A percentile compares a stretch with the other conserved stretches of the same genome.
Conservation (phyloP, 2,888 invertebrate species). For the Dryadula phaetusa region DNA sequence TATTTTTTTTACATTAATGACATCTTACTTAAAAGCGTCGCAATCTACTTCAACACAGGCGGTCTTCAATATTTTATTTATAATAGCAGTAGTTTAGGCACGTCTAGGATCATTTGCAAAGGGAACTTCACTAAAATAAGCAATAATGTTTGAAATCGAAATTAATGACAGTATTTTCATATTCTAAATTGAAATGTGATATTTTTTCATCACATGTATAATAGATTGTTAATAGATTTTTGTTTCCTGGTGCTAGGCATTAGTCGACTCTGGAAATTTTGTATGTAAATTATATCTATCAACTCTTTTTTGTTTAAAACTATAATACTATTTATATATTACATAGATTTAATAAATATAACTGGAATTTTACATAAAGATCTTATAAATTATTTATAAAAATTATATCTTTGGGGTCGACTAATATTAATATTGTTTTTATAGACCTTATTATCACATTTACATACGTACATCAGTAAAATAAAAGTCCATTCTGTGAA, state of each 20-base stretch:
- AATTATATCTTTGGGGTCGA: not conserved
- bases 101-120: conserved; percentile 66
- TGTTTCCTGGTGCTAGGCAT: conserved; percentile 30
- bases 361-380: not conserved
- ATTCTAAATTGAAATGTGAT: conserved; percentile 78
- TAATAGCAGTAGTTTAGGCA: conserved; percentile 70
- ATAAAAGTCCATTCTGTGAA: not conserved
- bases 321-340: conserved; percentile 1
- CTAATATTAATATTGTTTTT: conserved; percentile 14
- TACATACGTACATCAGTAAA: not conserved
- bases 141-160: conserved; percentile 65
- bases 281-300: not conserved
- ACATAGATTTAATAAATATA: conserved; percentile 1
- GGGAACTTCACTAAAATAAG: conserved; percentile 61
- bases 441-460: conserved; percentile 4
- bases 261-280: conserved; percentile 18
- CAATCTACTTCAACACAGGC: conserved; percentile 4
- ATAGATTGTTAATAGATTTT: conserved; percentile 24
- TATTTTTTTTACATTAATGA: too few relatives aligned
- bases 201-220: conserved; percentile 65
- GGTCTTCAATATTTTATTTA: conserved; percentile 57
- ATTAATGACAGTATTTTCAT: conserved; percentile 69
- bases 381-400: not conserved
- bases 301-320: not conserved
- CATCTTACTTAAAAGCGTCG: conserved; percentile 4